phyloP scores from a whole-genome alignment of 2,113 vertebrate genomes.

The Elaphurus davidianus region DNA sequence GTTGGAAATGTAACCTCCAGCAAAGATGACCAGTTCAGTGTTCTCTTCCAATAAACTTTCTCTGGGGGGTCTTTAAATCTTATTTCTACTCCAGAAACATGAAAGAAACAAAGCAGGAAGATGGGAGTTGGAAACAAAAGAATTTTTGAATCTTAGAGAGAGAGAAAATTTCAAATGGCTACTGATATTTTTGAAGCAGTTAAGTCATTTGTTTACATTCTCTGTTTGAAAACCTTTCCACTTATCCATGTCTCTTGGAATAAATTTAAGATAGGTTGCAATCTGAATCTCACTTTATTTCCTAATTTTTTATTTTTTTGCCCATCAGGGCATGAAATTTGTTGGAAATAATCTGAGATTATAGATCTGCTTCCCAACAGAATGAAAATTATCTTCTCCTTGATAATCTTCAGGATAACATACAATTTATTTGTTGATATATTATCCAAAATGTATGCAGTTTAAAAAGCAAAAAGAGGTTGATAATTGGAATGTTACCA shows the following conservation, averaged over 20 bases:
- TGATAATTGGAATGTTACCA: slow-evolving; percentile 3
- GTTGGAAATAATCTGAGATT: not conserved
- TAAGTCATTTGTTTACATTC: not conserved
- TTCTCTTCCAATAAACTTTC: not conserved
- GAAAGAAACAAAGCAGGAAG: not conserved
- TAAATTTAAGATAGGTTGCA: not conserved
- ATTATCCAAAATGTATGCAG: not conserved
- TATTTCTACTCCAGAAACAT: not conserved
- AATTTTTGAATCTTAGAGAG: not conserved
- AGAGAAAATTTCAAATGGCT: not conserved
- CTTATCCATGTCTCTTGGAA: not conserved
- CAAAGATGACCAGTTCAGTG: not conserved
- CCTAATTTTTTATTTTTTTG: not conserved
- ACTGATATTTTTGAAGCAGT: not conserved
- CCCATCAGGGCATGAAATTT: not conserved
- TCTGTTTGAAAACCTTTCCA: not conserved
- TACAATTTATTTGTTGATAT: not conserved
- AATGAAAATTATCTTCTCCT: not conserved
- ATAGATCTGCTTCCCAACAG: not conserved
- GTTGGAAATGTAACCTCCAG: not conserved
- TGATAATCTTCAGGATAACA: not conserved
- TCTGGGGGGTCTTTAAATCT: not conserved
- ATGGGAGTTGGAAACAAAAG: not conserved
- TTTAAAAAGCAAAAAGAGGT: not conserved
- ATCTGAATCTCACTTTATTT: not conserved